Percentiles rank a stretch among this genome's conserved stretches.
Evolutionary conservation across 2,797 vertebrate species (phyloP).

Genomic region (Dallia pectoralis): DNA sequence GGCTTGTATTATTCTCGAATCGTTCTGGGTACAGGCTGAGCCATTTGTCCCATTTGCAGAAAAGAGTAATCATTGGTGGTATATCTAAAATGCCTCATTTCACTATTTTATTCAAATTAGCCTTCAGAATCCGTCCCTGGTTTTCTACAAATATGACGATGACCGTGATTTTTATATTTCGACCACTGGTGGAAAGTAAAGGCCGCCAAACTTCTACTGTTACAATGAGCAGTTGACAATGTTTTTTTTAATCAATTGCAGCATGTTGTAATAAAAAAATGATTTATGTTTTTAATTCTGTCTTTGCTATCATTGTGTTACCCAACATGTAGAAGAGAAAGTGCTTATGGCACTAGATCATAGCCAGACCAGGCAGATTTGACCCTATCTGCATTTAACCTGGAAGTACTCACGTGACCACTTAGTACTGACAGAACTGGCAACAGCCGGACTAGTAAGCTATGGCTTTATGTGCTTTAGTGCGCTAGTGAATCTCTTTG

Average conservation of each 20-base stretch:
- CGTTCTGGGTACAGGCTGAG: not conserved
- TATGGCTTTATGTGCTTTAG: not conserved
- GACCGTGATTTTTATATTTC: constrained; percentile 33
- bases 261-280: constrained; percentile 64
- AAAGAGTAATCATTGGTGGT: not conserved
- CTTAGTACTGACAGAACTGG: too few species aligned
- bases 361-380: not conserved
- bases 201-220: constrained; percentile 26
- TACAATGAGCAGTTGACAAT: constrained; percentile 24
- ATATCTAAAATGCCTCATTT: not conserved
- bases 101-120: constrained; percentile 5
- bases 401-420: too few species aligned
- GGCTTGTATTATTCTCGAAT: not conserved
- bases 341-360: not conserved
- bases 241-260: constrained; percentile 54
- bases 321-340: not conserved
- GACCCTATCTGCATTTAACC: not conserved
- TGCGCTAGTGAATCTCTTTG: not conserved
- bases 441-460: not conserved
- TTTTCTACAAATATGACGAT: constrained; percentile 23
- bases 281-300: constrained; percentile 57
- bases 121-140: constrained; percentile 8
- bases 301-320: constrained; percentile 5
- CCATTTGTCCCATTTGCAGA: not conserved
- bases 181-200: not conserved